Evolutionary conservation across 1,140 invertebrate genomes (phyloP), one percentile per base, ranked within the genome.

Genomic region (Xylocopa sonorina): DNA sequence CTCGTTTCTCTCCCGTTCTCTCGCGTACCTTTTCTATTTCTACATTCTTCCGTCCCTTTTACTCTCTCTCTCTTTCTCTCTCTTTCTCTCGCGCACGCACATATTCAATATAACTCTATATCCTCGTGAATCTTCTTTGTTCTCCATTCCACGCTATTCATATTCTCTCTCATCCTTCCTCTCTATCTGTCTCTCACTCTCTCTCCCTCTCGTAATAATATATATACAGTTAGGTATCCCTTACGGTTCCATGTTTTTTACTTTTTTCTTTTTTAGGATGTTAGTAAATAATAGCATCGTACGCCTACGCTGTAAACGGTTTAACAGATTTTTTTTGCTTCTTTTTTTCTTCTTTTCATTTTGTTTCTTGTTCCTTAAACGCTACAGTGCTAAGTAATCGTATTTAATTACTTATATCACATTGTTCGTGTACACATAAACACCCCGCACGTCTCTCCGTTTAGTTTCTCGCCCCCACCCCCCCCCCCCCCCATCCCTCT

Each of bases 341-440:
- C 14, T 21, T 67, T 16, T 34, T 63, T 41, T 41, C n/a, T n/a
- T n/a, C n/a, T n/a, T n/a, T n/a, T n/a, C n/a, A n/a, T n/a, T n/a
- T n/a, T n/a, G n/a, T n/a, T n/a, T n/a, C 12, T 7, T 63, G 84
- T 58, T 87, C 80, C 88, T 90, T 90, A 91, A 84, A 81, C 74
- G 71, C 88, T 92, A 91, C 80, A 85, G 89, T 91, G 88, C 91
- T 92, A 88, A 91, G 91, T 91, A 89, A 90, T 90, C 18, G n/a
- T 92, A 89, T 88, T 91, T 90, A 90, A 90, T 92, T 90, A 89
- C 79, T 91, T 92, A 91, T 93, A 93, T 93, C 92, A 93, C 92
- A 93, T 92, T 92, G 87, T 92, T 91, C 86, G 86, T 90, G 88
- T 91, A 89, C 88, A 89, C 85, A 87, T 83, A 85, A 69, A 69